Percentiles rank a stretch among this genome's conserved stretches.
These are phyloP conservation scores for Tokudaia tokunoshimensis DNA, from an alignment of 2,797 vertebrate genomes.

Conservation along the genomic window DNA sequence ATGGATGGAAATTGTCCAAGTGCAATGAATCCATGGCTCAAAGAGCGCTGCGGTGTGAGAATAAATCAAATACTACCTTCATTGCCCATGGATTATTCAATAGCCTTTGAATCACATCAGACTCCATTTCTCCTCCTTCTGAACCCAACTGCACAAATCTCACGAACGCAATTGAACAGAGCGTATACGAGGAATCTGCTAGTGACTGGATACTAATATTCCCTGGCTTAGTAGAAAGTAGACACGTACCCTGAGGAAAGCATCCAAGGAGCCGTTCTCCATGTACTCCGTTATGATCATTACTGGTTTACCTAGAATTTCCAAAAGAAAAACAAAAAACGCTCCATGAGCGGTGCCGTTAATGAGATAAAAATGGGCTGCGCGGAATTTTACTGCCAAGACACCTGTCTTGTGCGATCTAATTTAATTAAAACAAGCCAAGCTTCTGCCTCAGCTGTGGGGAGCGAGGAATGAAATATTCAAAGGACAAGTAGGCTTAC, in stretches of 20 bases:
- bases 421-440: constrained; percentile 89
- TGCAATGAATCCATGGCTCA: constrained; percentile 82
- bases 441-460: constrained; percentile 88
- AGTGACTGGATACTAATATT: constrained; percentile 52
- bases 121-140: constrained; percentile 49
- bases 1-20: constrained; percentile 81
- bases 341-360: constrained; percentile 85
- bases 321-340: constrained; percentile 86
- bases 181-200: background rate
- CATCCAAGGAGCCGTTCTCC: constrained; percentile 99
- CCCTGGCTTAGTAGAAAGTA: constrained; percentile 67
- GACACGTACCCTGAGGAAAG: constrained; percentile 97
- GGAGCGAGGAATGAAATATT: constrained; percentile 88
- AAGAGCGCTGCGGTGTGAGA: constrained; percentile 62
- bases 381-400: constrained; percentile 88
- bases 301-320: constrained; percentile 97
- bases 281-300: constrained; percentile 99
- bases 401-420: constrained; percentile 88
- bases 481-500: constrained; percentile 84
- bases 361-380: constrained; percentile 89
- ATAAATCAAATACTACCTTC: constrained; percentile 78
- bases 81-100: constrained; percentile 82
- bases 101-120: constrained; percentile 76
- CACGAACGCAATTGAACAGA: background rate
- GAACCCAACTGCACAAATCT: background rate